phyloP scores from a whole-genome alignment of 1,140 invertebrate genomes.

The Penaeus vannamei region DNA sequence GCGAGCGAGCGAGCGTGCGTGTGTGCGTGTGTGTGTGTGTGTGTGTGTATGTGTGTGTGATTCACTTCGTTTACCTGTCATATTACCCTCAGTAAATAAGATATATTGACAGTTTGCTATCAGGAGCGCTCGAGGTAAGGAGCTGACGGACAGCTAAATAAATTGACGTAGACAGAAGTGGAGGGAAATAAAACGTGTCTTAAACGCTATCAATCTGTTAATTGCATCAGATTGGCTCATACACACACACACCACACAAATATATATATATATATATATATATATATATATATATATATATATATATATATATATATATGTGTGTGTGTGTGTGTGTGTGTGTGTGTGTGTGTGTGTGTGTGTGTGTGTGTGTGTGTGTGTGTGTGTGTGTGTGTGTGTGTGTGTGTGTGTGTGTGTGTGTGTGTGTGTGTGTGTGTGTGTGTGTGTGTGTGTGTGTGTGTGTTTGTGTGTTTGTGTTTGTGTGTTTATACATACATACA shows the following conservation, averaged over 20 bases:
- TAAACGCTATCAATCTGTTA: too few species aligned
- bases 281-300: background rate
- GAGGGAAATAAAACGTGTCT: too few species aligned
- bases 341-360: background rate
- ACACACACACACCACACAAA: too few species aligned
- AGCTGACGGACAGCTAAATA: too few species aligned
- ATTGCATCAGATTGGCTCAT: too few species aligned
- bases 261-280: background rate
- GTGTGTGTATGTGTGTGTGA: background rate
- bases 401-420: background rate
- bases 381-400: background rate
- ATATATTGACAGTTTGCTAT: too few species aligned
- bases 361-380: background rate
- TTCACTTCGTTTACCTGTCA: too few species aligned
- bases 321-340: background rate
- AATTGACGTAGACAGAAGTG: too few species aligned
- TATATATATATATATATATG: background rate
- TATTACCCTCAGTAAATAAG: too few species aligned
- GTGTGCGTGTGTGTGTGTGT: background rate
- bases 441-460: background rate
- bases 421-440: background rate
- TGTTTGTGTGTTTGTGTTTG: background rate
- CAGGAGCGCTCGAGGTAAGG: too few species aligned
- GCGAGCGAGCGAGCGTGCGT: background rate
- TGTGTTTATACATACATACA: background rate